Base-by-base conservation (phyloP, 2,113 vertebrate genomes). In the Progne subis region DNA sequence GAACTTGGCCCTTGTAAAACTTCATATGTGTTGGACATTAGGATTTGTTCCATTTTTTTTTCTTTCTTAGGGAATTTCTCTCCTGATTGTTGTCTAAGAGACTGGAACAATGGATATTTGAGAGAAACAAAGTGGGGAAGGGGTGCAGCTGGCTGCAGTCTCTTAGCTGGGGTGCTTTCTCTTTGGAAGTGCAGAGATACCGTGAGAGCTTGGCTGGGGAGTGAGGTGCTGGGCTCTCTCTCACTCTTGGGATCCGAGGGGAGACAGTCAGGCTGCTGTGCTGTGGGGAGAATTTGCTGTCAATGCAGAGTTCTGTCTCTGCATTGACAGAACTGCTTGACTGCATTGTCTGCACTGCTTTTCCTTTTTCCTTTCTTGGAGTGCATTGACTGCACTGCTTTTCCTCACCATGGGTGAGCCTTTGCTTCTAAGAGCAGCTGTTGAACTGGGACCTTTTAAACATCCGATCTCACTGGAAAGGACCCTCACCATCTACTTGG, bases 201-300 rank as follows among this genome's bases (percentile, higher is more conserved):
- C 0, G 4, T 1, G 5, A 55, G 32, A 31, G 50, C 72, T 71
- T 53, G 26, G 20, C 47, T 52, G 8, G 19, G 17, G 23, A 11
- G 1, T 61, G 6, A 31, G 46, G 15, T 25, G 4, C 46, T 53
- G 39, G 21, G 26, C 26, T 32, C 8, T 16, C 10, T 37, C 39
- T 83, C 6, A 12, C 12, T 52, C 25, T 43, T 0, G 0, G 39
- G 19, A 15, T 65, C 1, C 0, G 47, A 63, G 11, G 26, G 21
- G 14, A 21, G 49, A 32, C 7, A 44, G 28, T 57, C 1, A 4
- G 20, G 39, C 26, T 29, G 25, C 18, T 52, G 37, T 52, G 37
- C 80, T 82, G 24, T 0, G 0, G 10, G 20, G 25, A 25, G 47
- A 37, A 71, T 44, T 61, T 0, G 1, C 11, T 44, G 56, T 34